These are phyloP conservation scores for Strix aluco DNA, from an alignment of 2,113 vertebrate genomes.

Conservation along the genomic window DNA sequence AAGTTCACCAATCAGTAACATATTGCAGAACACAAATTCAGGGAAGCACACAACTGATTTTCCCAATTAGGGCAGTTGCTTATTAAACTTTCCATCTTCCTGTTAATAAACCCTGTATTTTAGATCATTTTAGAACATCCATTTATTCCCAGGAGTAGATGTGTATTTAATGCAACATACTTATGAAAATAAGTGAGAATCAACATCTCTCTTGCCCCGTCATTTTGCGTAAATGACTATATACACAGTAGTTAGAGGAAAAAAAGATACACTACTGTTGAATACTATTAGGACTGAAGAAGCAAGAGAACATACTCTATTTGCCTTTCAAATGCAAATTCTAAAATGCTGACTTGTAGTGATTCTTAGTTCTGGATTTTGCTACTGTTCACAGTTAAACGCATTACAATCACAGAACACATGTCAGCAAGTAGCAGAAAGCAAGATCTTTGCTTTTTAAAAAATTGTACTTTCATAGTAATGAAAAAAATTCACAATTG, in stretches of 20 bases:
- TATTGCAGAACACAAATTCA: neutral
- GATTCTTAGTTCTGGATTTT: neutral
- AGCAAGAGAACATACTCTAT: neutral
- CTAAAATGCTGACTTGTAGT: constrained; percentile 1
- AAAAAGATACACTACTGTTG: neutral
- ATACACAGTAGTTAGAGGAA: neutral
- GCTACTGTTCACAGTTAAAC: neutral
- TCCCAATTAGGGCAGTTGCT: neutral
- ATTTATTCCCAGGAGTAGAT: neutral
- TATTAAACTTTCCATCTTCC: neutral
- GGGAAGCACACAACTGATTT: neutral
- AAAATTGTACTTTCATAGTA: neutral
- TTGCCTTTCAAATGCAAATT: neutral
- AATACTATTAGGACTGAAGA: neutral
- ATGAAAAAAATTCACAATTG: neutral
- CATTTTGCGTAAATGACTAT: neutral
- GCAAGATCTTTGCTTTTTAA: neutral
- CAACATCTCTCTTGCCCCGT: neutral
- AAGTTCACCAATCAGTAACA: neutral
- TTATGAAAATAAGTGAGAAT: neutral
- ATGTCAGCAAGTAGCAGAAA: neutral
- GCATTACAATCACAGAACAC: neutral
- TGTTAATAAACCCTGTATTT: neutral
- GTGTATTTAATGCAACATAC: neutral
- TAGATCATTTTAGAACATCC: neutral